Evolutionary conservation across 2,113 vertebrate genomes (phyloP).

Genomic region (Crotalus tigris): DNA sequence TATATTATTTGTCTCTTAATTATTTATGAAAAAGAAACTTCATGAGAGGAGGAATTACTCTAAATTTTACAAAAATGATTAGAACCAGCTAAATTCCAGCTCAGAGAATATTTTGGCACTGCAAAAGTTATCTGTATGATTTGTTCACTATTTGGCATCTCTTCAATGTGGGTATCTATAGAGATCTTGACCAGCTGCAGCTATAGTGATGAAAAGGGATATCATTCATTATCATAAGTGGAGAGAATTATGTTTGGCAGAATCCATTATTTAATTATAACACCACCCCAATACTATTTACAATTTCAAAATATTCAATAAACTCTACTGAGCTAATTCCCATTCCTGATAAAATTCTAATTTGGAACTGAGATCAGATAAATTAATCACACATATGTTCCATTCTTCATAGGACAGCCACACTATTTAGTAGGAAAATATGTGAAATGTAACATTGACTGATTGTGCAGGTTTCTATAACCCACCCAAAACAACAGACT

Average conservation of each 20-base stretch:
- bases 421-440: neutral
- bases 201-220: neutral
- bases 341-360: neutral
- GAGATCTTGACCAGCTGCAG: neutral
- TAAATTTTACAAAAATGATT: neutral
- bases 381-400: neutral
- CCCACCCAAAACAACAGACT: neutral
- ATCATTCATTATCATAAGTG: neutral
- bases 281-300: neutral
- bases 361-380: neutral
- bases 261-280: neutral
- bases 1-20: neutral
- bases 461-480: neutral
- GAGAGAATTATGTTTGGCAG: neutral
- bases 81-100: neutral
- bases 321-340: neutral
- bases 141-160: conserved; percentile 1
- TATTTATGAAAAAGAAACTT: neutral
- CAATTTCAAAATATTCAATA: neutral
- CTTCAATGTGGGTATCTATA: conserved; percentile 6
- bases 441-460: neutral
- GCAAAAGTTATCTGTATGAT: neutral
- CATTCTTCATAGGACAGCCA: neutral
- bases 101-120: neutral
- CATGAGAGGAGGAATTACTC: neutral